These are phyloP conservation scores for Cloeon dipterum DNA, from an alignment of 2,888 invertebrate genomes.

Conservation along the genomic window DNA sequence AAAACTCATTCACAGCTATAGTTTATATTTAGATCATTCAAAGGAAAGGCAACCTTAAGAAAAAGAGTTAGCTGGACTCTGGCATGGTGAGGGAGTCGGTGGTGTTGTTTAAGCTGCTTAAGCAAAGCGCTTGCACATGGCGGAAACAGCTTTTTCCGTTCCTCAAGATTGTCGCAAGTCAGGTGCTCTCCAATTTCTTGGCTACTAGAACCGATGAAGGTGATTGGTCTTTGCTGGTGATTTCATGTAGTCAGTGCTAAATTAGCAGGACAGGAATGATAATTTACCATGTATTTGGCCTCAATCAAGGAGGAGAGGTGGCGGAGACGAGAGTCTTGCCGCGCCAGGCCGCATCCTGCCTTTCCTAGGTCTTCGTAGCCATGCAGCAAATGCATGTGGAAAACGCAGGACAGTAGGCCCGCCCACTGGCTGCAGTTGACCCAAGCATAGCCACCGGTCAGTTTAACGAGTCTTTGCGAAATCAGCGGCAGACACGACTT, in stretches of 20 bases:
- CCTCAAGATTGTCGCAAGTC: constrained; percentile 6
- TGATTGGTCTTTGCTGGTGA: too few species aligned
- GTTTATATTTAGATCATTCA: too few species aligned
- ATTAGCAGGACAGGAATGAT: too few species aligned
- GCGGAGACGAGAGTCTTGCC: constrained; percentile 13
- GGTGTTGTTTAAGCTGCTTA: constrained; percentile 23
- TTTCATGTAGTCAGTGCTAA: too few species aligned
- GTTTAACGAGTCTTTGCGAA: constrained; percentile 24
- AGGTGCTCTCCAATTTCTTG: too few species aligned
- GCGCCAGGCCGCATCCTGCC: too few species aligned
- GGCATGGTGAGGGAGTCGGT: constrained; percentile 37
- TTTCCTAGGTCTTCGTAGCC: constrained; percentile 6
- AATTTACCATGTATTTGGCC: constrained; percentile 10
- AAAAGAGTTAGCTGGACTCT: constrained; percentile 42
- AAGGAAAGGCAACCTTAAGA: too few species aligned
- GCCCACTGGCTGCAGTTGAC: constrained; percentile 33
- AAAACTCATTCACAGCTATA: too few species aligned
- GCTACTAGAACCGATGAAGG: too few species aligned
- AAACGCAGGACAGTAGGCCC: constrained; percentile 23
- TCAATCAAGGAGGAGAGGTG: constrained; percentile 9
- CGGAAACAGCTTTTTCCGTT: constrained; percentile 22
- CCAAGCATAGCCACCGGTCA: constrained; percentile 25
- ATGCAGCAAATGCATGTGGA: constrained; percentile 18
- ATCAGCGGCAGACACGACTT: constrained; percentile 28
- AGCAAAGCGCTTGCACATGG: constrained; percentile 42